phyloP scores from a whole-genome alignment of 2,797 vertebrate species.

The Trachops cirrhosus region DNA sequence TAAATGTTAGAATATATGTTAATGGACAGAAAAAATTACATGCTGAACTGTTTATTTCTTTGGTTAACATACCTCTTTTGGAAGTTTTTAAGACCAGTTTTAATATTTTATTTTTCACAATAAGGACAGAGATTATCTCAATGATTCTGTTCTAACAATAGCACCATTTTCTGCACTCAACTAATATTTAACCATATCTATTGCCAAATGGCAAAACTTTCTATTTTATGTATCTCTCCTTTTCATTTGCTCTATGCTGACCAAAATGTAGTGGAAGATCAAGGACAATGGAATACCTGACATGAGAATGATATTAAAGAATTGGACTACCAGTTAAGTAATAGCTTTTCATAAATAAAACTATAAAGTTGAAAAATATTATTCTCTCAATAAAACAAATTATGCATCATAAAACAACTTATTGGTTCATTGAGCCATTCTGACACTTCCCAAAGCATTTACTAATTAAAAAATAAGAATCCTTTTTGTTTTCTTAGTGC shows the following conservation, averaged over 20 bases:
- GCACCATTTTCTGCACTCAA: neutral
- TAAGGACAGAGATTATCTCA: neutral
- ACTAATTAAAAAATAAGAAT: neutral
- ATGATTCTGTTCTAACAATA: neutral
- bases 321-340: neutral
- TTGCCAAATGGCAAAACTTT: neutral
- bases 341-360: neutral
- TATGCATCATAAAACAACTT: neutral
- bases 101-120: neutral
- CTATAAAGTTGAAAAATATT: neutral
- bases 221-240: neutral
- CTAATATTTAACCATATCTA: neutral
- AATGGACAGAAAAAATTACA: neutral
- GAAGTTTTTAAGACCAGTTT: neutral
- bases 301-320: neutral
- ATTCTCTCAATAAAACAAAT: constrained; percentile 2
- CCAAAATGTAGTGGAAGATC: neutral
- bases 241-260: neutral
- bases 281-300: neutral
- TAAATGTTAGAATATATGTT: neutral
- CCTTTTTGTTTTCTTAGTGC: neutral
- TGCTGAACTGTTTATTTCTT: neutral
- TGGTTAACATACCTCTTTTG: neutral
- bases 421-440: neutral
- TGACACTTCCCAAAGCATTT: neutral